Evolutionary conservation across 2,797 vertebrate genomes (phyloP).

Genomic region (Falco peregrinus): DNA sequence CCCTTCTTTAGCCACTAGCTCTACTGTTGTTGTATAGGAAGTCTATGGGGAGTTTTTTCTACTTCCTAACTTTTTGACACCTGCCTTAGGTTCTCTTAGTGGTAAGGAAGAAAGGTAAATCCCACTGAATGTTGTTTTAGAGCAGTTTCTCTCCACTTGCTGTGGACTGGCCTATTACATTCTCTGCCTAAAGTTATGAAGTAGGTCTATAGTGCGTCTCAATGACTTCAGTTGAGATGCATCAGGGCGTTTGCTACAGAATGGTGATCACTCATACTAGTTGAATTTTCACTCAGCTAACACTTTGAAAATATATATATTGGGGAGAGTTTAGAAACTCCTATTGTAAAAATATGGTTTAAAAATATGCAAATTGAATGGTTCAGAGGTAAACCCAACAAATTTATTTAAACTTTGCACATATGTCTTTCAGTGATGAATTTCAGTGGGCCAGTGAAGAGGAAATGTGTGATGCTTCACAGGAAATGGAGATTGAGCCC

Average conservation of each 20-base stretch:
- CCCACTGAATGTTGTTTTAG: neutral
- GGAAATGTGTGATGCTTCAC: neutral
- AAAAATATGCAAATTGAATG: neutral
- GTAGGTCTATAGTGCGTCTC: neutral
- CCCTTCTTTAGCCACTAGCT: neutral
- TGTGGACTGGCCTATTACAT: neutral
- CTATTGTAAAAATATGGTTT: neutral
- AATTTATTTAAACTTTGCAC: neutral
- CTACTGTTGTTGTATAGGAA: neutral
- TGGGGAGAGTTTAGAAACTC: neutral
- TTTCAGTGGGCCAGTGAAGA: neutral
- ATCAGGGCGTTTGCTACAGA: neutral
- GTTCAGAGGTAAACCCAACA: neutral
- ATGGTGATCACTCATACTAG: neutral
- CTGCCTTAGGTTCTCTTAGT: neutral
- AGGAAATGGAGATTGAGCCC: neutral
- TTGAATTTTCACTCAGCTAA: neutral
- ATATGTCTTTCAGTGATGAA: neutral
- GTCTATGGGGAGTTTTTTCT: neutral
- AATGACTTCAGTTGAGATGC: neutral
- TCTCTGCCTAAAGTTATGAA: neutral
- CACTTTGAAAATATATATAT: neutral
- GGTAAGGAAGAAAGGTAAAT: neutral
- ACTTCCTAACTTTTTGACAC: neutral
- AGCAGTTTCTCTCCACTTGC: neutral